Conservation (phyloP, 2,888 invertebrate genomes). For the Ctena decussata region DNA sequence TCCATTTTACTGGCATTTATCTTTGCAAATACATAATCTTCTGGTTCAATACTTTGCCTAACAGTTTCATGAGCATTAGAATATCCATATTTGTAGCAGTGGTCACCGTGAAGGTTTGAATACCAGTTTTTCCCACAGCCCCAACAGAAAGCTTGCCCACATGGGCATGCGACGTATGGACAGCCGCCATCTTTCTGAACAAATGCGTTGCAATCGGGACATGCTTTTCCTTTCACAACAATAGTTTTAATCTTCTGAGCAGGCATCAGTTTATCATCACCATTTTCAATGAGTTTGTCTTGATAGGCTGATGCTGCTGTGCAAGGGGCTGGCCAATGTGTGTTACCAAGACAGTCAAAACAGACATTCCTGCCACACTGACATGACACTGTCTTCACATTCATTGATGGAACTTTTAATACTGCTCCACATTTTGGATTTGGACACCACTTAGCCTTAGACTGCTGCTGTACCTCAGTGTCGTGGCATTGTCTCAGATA, state of each 20-base stretch:
- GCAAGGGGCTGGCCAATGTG: conserved; percentile 75
- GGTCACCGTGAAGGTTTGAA: neutral
- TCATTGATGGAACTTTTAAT: conserved; percentile 29
- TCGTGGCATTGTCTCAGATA: conserved; percentile 51
- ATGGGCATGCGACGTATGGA: conserved; percentile 66
- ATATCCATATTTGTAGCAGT: conserved; percentile 25
- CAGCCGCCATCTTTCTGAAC: conserved; percentile 73
- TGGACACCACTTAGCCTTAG: conserved; percentile 69
- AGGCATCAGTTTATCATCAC: conserved; percentile 48
- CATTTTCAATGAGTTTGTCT: conserved; percentile 46
- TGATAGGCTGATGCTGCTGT: conserved; percentile 49
- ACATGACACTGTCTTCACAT: conserved; percentile 53
- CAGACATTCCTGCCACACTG: conserved; percentile 67
- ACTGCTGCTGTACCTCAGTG: conserved; percentile 50
- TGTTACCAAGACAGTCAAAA: conserved; percentile 64
- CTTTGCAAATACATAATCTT: neutral
- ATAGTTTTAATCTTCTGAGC: conserved; percentile 11
- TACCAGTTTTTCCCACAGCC: conserved; percentile 62
- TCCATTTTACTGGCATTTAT: neutral
- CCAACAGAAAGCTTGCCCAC: conserved; percentile 73
- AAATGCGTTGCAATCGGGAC: conserved; percentile 70
- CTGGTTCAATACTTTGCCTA: neutral
- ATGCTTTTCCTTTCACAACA: conserved; percentile 66
- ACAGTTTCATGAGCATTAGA: conserved; percentile 14
- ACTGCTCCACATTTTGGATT: conserved; percentile 68